Base-by-base conservation (phyloP, 1,140 invertebrate species). In the Dufourea novaeangliae region DNA sequence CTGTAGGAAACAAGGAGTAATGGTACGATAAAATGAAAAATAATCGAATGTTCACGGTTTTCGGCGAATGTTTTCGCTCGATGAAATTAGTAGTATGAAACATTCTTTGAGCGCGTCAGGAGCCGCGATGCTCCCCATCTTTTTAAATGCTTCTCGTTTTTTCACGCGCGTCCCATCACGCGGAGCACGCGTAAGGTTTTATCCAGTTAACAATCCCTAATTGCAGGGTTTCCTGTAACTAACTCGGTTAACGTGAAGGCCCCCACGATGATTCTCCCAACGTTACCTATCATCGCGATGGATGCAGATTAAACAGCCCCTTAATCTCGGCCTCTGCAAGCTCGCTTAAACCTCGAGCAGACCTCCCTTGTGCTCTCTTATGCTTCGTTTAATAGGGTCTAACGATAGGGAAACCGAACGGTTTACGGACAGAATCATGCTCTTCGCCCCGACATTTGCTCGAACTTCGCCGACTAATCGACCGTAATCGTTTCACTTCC, bases 151-250 rank as follows among this genome's bases (percentile, higher is more conserved):
- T 81, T 0, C 22, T 76, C 44, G 11, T 70, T 61, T 56, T 59
- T 63, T 74, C 50, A 69, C 34, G 56, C 34, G 56, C 34, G 32
- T 67, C 74, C 50, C 39, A 67, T 82, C 69, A 37, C 80, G 72
- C 72, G 76, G 62, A 86, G 84, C 84, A 86, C 84, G 84, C 84
- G 84, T 77, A 80, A 79, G 56, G 52, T 79, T 85, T 87, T 83
- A 83, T 86, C 80, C 83, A 69, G 83, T 86, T 87, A 87, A 87
- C 85, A 87, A 87, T 86, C 82, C 85, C 66, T 87, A 87, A 87
- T 87, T 85, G 78, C 71, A 75, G 86, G 85, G 78, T 87, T 79
- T 71, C 73, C 67, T 63, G 61, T 83, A 87, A 85, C 86, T 86
- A 87, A 87, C 86, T 87, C 78, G 85, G 84, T 86, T 87, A 87